Percentiles rank a stretch among this genome's conserved stretches.
These are phyloP conservation scores for Myotis yumanensis DNA, from an alignment of 2,113 vertebrate genomes.

Conservation along the genomic window DNA sequence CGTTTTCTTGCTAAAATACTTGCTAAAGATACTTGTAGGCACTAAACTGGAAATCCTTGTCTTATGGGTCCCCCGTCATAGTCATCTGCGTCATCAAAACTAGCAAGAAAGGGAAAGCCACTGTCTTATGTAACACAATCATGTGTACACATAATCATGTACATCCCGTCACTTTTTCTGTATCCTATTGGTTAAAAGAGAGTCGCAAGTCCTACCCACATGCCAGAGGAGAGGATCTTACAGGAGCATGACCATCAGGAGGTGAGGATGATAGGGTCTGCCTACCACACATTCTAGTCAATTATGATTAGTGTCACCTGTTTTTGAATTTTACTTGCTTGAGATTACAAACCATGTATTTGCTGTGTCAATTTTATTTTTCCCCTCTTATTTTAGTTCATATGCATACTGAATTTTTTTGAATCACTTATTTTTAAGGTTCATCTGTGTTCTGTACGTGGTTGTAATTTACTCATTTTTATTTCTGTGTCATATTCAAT, in stretches of 20 bases:
- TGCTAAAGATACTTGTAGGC: background rate
- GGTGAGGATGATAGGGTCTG: background rate
- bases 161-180: background rate
- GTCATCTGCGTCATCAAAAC: background rate
- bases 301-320: background rate
- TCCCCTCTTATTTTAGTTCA: background rate
- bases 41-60: background rate
- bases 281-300: background rate
- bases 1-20: background rate
- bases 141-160: background rate
- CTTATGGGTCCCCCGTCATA: background rate
- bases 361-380: background rate
- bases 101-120: background rate
- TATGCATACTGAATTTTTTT: background rate
- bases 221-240: background rate
- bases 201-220: background rate
- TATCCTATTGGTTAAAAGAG: background rate
- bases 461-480: constrained; percentile 20
- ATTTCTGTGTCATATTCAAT: background rate
- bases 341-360: background rate
- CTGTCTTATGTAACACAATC: background rate
- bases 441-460: background rate
- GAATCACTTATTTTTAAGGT: background rate
- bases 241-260: background rate
- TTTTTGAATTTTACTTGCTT: background rate